Base-by-base conservation (phyloP, 2,113 vertebrate genomes). In the Misgurnus anguillicaudatus region DNA sequence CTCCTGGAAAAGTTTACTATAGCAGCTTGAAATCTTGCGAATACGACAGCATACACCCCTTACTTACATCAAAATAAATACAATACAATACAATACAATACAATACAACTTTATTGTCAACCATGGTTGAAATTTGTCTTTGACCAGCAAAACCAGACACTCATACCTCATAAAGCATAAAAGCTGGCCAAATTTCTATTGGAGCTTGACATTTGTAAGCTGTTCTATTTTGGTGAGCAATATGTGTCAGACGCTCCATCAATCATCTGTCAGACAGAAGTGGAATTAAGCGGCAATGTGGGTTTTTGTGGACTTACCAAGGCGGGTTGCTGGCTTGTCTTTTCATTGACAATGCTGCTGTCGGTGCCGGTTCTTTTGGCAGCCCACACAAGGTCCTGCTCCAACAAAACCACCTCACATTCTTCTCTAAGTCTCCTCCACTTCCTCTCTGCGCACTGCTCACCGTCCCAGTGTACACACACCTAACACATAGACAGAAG, bases 371-470 rank as follows among this genome's bases (percentile, higher is more conserved):
- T 67, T 60, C 53, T 83, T 42, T 48, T 75, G 19, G 66, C 36
- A 42, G 84, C 81, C 84, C 81, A 85, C 53, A 85, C 75, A 9
- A 85, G 70, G n/a, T 80, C 78, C 8, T 85, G 81, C 65, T 85
- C 84, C 78, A 85, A 67, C 45, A 85, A 66, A 82, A 83, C 77
- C 69, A 85, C 81, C 75, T 85, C 78, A 67, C 78, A 85, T 63
- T 85, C 84, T 75, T 85, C 78, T 68, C 65, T 45, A 5, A 83
- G 58, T 57, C 70, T 80, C 58, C 81, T 85, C 84, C 81, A 85
- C 75, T 81, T 66, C 24, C 61, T 67, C 75, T 85, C 81, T 10
- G 78, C 60, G 36, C 48, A 55, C 16, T 75, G 69, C 65, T 85
- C 84, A n/a, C 75, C 78, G 4, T 83, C 78, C 78, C 81, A 85